Percentiles rank a stretch among this genome's conserved stretches.
These are phyloP conservation scores for Chrysolophus pictus DNA, from an alignment of 2,797 vertebrate genomes.

Conservation along the genomic window DNA sequence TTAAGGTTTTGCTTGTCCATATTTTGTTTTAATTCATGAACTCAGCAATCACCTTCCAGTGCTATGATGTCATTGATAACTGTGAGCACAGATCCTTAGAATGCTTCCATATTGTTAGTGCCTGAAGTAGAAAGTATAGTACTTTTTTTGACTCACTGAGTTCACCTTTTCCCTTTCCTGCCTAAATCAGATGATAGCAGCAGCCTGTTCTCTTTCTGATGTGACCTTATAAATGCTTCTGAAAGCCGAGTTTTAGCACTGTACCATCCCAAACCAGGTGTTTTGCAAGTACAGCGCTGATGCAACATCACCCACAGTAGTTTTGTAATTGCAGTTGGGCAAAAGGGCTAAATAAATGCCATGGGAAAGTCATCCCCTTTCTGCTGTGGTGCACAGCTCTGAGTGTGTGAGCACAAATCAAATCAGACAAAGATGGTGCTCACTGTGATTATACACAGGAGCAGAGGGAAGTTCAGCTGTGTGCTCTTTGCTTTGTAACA, in stretches of 20 bases:
- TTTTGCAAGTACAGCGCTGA: neutral
- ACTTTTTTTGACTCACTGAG: neutral
- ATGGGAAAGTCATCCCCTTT: neutral
- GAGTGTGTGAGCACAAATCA: neutral
- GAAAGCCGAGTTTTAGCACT: neutral
- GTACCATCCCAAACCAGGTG: neutral
- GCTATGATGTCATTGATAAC: neutral
- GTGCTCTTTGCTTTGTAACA: neutral
- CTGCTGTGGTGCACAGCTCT: neutral
- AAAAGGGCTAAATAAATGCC: accelerated
- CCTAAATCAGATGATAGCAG: neutral
- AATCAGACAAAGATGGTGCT: neutral
- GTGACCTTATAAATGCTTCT: neutral
- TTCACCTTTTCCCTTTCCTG: neutral
- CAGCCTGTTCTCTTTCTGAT: neutral
- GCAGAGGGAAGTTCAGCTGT: neutral
- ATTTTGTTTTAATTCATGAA: neutral
- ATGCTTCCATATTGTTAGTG: neutral
- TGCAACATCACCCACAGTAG: accelerated
- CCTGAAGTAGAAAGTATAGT: neutral
- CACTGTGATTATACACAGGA: neutral
- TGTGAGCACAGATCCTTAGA: neutral
- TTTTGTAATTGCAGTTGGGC: neutral
- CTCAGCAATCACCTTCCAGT: neutral
- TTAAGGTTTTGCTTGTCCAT: neutral